Evolutionary conservation across 2,113 vertebrate genomes (phyloP).

Genomic region (Rattus rattus): DNA sequence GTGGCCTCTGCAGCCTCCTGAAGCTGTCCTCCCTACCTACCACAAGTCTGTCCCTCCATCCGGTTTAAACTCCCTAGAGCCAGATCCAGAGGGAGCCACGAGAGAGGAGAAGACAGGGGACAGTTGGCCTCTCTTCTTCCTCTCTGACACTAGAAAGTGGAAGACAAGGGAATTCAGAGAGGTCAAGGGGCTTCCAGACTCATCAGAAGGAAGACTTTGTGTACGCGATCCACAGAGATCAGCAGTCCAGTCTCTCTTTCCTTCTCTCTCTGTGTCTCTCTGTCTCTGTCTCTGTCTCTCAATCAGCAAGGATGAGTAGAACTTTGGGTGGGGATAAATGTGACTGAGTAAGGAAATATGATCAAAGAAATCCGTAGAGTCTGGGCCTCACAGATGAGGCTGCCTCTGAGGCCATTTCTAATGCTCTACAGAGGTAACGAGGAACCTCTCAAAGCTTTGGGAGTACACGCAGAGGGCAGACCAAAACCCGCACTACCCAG

Average conservation of each 20-base stretch:
- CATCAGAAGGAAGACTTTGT: neutral
- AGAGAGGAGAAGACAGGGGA: neutral
- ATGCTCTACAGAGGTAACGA: neutral
- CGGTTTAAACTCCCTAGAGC: constrained; percentile 7
- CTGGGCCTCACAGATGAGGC: neutral
- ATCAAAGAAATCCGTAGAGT: neutral
- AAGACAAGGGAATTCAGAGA: neutral
- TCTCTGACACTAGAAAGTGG: neutral
- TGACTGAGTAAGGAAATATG: neutral
- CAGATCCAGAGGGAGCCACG: neutral
- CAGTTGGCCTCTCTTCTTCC: too few species aligned
- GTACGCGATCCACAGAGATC: neutral
- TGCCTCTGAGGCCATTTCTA: neutral
- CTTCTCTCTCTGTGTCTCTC: too few species aligned
- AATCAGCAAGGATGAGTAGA: neutral
- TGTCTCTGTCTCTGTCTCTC: neutral
- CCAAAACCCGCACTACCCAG: neutral
- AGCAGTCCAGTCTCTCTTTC: neutral
- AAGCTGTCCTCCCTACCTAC: neutral
- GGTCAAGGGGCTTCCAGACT: neutral
- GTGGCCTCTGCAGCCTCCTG: too few species aligned
- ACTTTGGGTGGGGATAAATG: neutral
- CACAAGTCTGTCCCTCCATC: neutral
- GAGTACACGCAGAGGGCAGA: neutral
- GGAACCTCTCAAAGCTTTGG: neutral